Evolutionary conservation across 2,113 vertebrate species (phyloP).

Genomic region (Glaucomys volans): DNA sequence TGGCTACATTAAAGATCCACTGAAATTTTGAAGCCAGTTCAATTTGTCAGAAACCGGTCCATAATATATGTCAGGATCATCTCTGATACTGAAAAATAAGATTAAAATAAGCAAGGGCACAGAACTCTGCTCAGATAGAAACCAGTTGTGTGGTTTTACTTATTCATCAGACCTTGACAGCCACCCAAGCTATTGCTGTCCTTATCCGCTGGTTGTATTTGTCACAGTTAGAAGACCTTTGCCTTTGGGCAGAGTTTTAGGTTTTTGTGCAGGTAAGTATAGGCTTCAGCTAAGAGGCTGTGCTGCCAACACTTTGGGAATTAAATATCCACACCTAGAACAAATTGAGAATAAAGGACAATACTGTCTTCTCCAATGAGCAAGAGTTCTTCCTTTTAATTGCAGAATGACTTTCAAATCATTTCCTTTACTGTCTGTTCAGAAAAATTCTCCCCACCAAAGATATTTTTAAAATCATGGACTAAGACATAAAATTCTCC

Average conservation of each 20-base stretch:
- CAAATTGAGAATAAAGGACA: neutral
- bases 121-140: neutral
- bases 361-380: neutral
- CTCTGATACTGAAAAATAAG: neutral
- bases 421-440: neutral
- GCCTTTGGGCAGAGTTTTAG: neutral
- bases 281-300: neutral
- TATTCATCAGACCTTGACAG: neutral
- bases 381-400: neutral
- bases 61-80: neutral
- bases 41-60: neutral
- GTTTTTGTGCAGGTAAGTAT: neutral
- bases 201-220: neutral
- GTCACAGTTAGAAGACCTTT: neutral
- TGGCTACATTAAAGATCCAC: neutral
- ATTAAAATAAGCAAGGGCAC: neutral
- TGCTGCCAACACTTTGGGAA: neutral
- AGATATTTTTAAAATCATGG: neutral
- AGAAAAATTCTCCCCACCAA: neutral
- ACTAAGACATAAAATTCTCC: neutral
- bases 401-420: slow-evolving; percentile 25
- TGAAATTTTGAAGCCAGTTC: neutral
- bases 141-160: neutral
- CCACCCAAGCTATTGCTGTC: neutral
- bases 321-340: neutral